Percentiles rank a stretch among this genome's conserved stretches.
phyloP scores from a whole-genome alignment of 2,797 vertebrate genomes.

The Okamejei kenojei region DNA sequence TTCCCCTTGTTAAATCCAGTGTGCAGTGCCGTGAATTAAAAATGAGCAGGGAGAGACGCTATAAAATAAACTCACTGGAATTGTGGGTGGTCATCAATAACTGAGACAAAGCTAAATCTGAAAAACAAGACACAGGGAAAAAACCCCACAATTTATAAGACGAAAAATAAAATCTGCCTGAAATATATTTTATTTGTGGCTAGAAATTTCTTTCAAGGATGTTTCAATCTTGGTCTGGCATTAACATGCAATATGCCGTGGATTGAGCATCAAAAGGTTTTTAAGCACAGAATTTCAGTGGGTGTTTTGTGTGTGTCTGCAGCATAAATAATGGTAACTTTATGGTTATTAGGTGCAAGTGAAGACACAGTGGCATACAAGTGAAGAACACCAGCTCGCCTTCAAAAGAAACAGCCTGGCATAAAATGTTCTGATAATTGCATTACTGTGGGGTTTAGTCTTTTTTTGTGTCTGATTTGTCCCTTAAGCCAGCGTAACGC shows the following conservation, averaged over 20 bases:
- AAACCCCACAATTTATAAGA: background rate
- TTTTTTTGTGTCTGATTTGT: conserved; percentile 98
- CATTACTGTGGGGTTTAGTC: conserved; percentile 94
- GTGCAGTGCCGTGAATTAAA: conserved; percentile 38
- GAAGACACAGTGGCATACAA: conserved; percentile 75
- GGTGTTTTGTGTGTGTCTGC: conserved; percentile 56
- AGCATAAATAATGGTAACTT: conserved; percentile 99
- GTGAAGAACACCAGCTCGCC: conserved; percentile 70
- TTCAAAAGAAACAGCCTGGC: conserved; percentile 86
- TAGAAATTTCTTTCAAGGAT: conserved; percentile 18
- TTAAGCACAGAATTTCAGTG: conserved; percentile 38
- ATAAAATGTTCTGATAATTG: conserved; percentile 99
- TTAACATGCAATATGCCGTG: conserved; percentile 31
- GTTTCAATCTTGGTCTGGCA: conserved; percentile 14
- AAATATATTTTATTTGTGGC: background rate
- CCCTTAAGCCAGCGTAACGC: conserved; percentile 99
- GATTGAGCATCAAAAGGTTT: conserved; percentile 37
- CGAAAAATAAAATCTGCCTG: background rate
- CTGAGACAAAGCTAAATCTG: conserved; percentile 34
- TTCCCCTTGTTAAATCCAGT: conserved; percentile 37
- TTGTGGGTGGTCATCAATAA: conserved; percentile 31
- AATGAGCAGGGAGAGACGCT: conserved; percentile 35
- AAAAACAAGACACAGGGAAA: conserved; percentile 3
- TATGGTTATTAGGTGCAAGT: conserved; percentile 98
- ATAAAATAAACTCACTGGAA: conserved; percentile 38